A percentile compares a stretch with the other conserved stretches of the same genome.
Conservation (phyloP, 2,797 vertebrate species). For the Distichodus sexfasciatus region DNA sequence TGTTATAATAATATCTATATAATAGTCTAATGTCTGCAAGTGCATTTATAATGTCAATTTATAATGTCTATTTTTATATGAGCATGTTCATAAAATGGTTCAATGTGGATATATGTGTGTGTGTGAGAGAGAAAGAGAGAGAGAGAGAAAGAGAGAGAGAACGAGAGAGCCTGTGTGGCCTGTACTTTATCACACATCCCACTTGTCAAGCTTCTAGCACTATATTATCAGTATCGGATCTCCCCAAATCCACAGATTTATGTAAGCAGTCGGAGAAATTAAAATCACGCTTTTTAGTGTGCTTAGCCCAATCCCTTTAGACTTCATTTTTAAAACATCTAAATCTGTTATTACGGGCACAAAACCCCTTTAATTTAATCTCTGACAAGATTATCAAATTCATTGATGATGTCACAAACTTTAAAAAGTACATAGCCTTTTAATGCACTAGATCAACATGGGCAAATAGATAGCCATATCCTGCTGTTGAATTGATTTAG, state of each 20-base stretch:
- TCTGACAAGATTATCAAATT: constrained; percentile 79
- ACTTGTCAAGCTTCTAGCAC: constrained; percentile 62
- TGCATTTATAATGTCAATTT: too few species aligned
- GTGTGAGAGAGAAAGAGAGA: background rate
- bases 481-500: constrained; percentile 59
- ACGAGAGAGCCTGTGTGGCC: constrained; percentile 53
- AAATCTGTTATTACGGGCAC: constrained; percentile 76
- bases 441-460: constrained; percentile 71
- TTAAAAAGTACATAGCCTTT: constrained; percentile 70
- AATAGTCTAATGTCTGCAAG: too few species aligned
- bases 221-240: constrained; percentile 72
- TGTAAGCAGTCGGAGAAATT: constrained; percentile 75
- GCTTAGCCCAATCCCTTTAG: constrained; percentile 76
- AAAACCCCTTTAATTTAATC: constrained; percentile 76
- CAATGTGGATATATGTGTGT: background rate
- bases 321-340: constrained; percentile 73
- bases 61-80: too few species aligned
- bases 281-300: constrained; percentile 78
- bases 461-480: constrained; percentile 65
- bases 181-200: constrained; percentile 59
- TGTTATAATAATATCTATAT: too few species aligned
- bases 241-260: constrained; percentile 74
- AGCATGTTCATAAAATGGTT: too few species aligned
- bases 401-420: constrained; percentile 77
- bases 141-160: background rate